A percentile compares a stretch with the other conserved stretches of the same genome.
Conservation (phyloP, 2,888 invertebrate genomes). For the Tinea semifulvella region DNA sequence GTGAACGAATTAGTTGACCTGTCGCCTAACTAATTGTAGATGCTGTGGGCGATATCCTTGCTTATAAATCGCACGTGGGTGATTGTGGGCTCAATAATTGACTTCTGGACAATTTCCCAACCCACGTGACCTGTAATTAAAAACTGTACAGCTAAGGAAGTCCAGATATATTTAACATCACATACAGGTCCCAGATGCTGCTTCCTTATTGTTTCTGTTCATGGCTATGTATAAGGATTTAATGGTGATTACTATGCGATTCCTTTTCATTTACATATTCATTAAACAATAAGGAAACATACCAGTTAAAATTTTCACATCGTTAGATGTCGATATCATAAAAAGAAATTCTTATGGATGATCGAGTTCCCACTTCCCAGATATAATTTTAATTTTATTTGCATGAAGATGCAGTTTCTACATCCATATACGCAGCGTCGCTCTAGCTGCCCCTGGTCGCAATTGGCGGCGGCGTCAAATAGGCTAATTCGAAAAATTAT, state of each 20-base stretch:
- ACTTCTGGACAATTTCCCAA: constrained; percentile 8
- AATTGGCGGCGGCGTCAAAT: too few relatives aligned
- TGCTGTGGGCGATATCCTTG: constrained; percentile 33
- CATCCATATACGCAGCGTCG: too few relatives aligned
- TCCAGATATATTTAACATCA: constrained; percentile 1
- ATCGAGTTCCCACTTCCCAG: not conserved
- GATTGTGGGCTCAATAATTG: not conserved
- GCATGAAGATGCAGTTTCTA: too few relatives aligned
- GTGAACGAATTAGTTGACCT: constrained; percentile 14
- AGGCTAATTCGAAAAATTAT: too few relatives aligned
- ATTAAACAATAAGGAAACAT: constrained; percentile 5
- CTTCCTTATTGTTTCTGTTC: not conserved
- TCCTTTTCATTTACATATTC: not conserved
- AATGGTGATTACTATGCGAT: not conserved
- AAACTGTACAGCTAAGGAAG: constrained; percentile 8
- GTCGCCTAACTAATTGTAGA: constrained; percentile 25
- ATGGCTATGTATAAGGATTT: not conserved
- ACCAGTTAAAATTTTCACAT: not conserved
- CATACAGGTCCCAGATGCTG: not conserved
- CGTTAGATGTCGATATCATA: not conserved
- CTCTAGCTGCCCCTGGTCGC: too few relatives aligned
- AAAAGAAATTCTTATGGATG: not conserved
- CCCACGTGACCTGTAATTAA: constrained; percentile 11
- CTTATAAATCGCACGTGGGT: constrained; percentile 13
- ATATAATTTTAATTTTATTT: too few relatives aligned